These are phyloP conservation scores for Theristicus caerulescens DNA, from an alignment of 2,113 vertebrate genomes.

Conservation along the genomic window DNA sequence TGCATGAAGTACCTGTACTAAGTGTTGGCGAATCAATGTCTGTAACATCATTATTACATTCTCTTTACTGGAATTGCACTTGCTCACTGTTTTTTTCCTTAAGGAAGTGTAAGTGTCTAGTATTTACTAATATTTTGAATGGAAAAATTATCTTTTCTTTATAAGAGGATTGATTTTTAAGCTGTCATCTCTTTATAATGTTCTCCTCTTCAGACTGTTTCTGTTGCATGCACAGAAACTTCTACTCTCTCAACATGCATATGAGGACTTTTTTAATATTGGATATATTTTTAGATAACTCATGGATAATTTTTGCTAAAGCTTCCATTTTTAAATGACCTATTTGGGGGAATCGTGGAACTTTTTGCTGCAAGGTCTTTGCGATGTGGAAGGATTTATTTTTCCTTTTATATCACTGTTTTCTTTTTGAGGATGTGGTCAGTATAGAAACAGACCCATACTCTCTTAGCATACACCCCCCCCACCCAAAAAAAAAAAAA, in stretches of 20 bases:
- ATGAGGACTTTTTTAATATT: not conserved
- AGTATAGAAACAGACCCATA: not conserved
- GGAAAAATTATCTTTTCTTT: not conserved
- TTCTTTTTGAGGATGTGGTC: not conserved
- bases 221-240: not conserved
- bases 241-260: not conserved
- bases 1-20: not conserved
- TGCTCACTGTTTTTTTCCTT: not conserved
- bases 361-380: not conserved
- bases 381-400: not conserved
- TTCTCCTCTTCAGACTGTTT: not conserved
- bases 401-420: not conserved
- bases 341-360: slow-evolving; percentile 24
- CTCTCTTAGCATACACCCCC: not conserved
- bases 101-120: not conserved
- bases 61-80: not conserved
- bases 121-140: not conserved
- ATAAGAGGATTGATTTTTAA: not conserved
- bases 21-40: not conserved
- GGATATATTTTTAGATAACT: slow-evolving; percentile 21
- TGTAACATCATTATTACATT: not conserved
- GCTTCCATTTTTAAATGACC: slow-evolving; percentile 45
- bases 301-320: not conserved
- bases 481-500: too few species aligned
- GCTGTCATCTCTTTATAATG: not conserved